These are phyloP conservation scores for Arnoldichthys spilopterus DNA, from an alignment of 2,797 vertebrate genomes.

Conservation along the genomic window DNA sequence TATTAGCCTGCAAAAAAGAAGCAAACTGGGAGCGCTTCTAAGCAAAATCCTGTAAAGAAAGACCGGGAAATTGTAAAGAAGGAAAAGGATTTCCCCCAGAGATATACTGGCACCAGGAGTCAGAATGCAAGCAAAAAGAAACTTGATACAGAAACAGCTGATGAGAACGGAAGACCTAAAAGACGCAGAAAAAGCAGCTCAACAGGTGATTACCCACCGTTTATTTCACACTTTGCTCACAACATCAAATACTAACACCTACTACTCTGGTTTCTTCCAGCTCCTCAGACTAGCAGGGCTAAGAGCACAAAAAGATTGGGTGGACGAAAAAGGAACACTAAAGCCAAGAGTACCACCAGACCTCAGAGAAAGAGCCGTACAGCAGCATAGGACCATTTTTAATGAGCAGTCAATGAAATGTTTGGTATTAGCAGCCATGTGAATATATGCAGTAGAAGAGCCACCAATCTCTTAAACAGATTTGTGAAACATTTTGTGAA, in stretches of 20 bases:
- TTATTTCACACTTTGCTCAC: background rate
- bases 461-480: constrained; percentile 10
- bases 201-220: constrained; percentile 24
- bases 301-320: background rate
- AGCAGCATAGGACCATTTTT: constrained; percentile 1
- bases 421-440: background rate
- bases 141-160: background rate
- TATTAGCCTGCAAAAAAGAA: constrained; percentile 56
- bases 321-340: constrained; percentile 6
- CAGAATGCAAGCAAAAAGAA: constrained; percentile 31
- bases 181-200: constrained; percentile 10
- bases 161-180: background rate
- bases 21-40: constrained; percentile 19
- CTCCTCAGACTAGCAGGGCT: constrained; percentile 6
- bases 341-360: constrained; percentile 12
- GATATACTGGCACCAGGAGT: constrained; percentile 39
- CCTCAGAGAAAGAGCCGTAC: constrained; percentile 48
- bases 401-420: background rate
- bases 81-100: constrained; percentile 31
- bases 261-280: constrained; percentile 16
- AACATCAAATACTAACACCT: background rate
- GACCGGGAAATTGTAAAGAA: constrained; percentile 52
- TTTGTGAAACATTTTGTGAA: background rate
- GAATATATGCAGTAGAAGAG: background rate
- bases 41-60: constrained; percentile 58